Percentiles rank a stretch among this genome's conserved stretches.
Evolutionary conservation across 2,888 invertebrate genomes (phyloP).

Genomic region (Lumbricus terrestris): DNA sequence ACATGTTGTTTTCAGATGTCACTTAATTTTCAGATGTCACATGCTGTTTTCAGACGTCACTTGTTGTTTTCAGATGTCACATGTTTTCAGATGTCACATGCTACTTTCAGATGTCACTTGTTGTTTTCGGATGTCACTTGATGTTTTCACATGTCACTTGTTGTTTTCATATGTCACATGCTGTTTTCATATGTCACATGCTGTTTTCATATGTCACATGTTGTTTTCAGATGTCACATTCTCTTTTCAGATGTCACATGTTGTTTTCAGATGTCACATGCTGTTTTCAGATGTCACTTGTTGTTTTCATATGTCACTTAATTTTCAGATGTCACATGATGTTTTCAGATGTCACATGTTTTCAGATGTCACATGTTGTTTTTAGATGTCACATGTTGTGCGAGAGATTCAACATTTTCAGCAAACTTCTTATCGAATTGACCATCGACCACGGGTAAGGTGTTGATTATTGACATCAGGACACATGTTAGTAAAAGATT

Average conservation of each 20-base stretch:
- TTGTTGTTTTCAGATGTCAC: constrained; percentile 75
- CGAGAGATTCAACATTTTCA: constrained; percentile 87
- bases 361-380: constrained; percentile 39
- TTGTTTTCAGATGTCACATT: constrained; percentile 76
- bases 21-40: too few species aligned
- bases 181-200: constrained; percentile 79
- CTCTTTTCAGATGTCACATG: too few species aligned
- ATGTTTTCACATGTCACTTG: constrained; percentile 79
- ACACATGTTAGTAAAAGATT: background rate
- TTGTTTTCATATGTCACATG: too few species aligned
- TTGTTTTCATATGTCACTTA: too few species aligned
- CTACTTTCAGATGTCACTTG: constrained; percentile 78
- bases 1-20: too few species aligned
- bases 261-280: constrained; percentile 56
- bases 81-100: constrained; percentile 79
- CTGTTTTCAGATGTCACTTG: too few species aligned
- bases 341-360: too few species aligned
- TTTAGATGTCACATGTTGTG: constrained; percentile 85
- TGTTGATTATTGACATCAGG: constrained; percentile 16
- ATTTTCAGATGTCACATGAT: too few species aligned
- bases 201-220: too few species aligned
- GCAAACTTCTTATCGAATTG: constrained; percentile 87
- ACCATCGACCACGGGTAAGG: constrained; percentile 71
- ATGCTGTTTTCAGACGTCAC: constrained; percentile 73
- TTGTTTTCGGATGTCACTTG: too few species aligned